Evolutionary conservation across 2,888 invertebrate species (phyloP).

Genomic region (Spodoptera littoralis): DNA sequence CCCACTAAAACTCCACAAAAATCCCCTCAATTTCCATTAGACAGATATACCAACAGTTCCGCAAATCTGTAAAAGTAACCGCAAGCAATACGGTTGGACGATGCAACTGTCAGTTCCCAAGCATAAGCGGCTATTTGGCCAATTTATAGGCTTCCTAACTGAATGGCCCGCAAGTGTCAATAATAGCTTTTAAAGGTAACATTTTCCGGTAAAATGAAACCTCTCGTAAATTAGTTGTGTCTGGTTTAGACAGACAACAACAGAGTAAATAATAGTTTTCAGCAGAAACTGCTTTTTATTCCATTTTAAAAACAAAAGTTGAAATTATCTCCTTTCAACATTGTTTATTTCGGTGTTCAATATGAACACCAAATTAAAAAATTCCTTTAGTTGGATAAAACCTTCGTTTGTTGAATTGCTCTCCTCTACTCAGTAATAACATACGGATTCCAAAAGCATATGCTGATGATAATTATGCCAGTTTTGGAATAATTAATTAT

Average conservation of each 20-base stretch:
- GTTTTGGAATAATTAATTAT: too few relatives aligned
- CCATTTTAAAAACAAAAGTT: too few relatives aligned
- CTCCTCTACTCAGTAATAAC: too few relatives aligned
- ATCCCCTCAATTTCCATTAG: constrained; percentile 24
- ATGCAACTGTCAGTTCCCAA: constrained; percentile 74
- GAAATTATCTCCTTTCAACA: too few relatives aligned
- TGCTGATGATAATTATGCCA: too few relatives aligned
- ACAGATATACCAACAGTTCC: constrained; percentile 1
- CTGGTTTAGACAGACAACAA: constrained; percentile 18
- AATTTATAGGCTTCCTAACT: constrained; percentile 76
- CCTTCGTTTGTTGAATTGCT: too few relatives aligned
- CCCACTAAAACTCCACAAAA: not conserved
- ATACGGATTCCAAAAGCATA: too few relatives aligned
- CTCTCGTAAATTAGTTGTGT: constrained; percentile 45
- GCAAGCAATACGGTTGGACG: constrained; percentile 31
- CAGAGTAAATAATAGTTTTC: constrained; percentile 7
- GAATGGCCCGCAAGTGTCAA: constrained; percentile 76
- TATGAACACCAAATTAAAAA: too few relatives aligned
- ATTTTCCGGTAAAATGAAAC: constrained; percentile 57
- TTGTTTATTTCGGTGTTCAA: too few relatives aligned
- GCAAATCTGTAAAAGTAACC: constrained; percentile 30
- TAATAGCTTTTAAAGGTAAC: constrained; percentile 68
- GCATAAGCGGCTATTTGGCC: constrained; percentile 69
- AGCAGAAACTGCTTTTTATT: not conserved
- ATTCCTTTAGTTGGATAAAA: too few relatives aligned